Base-by-base conservation (phyloP, 2,888 invertebrate genomes). In the Tenthredo scrophulariae region DNA sequence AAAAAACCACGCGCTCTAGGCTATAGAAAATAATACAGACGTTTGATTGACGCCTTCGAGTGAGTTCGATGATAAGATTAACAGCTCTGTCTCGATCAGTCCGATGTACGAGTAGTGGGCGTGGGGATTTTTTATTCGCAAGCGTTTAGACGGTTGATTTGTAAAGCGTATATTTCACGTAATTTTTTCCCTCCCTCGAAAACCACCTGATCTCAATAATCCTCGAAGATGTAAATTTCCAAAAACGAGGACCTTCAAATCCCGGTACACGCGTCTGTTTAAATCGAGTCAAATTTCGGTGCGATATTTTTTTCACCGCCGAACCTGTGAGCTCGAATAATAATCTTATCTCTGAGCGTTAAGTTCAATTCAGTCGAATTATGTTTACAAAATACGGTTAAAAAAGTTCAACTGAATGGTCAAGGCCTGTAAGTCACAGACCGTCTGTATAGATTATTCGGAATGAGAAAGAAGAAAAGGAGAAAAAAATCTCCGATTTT, bases 391-490 rank as follows among this genome's bases (percentile, higher is more conserved):
- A 54, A 80, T 50, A 80, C 6, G 22, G 79, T 62, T 26, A 2
- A 80, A 80, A 72, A 80, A 80, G 79, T 80, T 80, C 79, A 80
- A 62, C 62, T 37, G 79, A 80, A 80, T 62, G 58, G 62, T 40
- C 79, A 80, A 80, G 79, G 79, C 37, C 79, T 62, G 3, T 65
- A 65, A 29, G 40, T n/a, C 58, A 50, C n/a, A 2, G 79, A n/a
- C 33, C 22, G 54, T 54, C 2, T n/a, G 15, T 4, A 7, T 5
- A 29, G 15, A 67, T 29, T 26, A 22, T 29, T 3, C 13, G 9
- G 15, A 22, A 10, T 7, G 65, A 89, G 90, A 91, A 86, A 87
- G 87, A 86, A 88, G 87, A 86, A 88, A 88, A 88, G 87, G 72
- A 87, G 84, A 86, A 85, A 87, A 88, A 88, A 85, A 89, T 40